Conservation (phyloP, 2,888 invertebrate genomes). For the Aleiodes leptofemur region DNA sequence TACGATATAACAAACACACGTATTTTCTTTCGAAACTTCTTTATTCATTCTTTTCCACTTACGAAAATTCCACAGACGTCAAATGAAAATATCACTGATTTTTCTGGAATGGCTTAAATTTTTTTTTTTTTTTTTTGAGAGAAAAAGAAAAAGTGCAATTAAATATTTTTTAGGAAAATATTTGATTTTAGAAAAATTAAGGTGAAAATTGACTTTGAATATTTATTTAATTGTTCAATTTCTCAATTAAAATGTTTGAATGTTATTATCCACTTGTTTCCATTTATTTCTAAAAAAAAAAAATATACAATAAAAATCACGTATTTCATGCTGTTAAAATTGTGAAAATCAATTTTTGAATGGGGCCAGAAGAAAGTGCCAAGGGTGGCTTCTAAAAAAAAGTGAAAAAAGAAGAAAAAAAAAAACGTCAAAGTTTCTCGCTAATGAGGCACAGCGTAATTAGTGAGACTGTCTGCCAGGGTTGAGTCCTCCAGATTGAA, state of each 20-base stretch:
- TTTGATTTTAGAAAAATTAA: too few species aligned
- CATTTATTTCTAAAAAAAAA: too few species aligned
- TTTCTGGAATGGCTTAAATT: not conserved
- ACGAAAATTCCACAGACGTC: not conserved
- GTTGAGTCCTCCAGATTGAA: constrained; percentile 12
- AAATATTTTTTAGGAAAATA: too few species aligned
- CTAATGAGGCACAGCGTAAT: constrained; percentile 75
- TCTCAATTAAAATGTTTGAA: too few species aligned
- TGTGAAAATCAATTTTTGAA: constrained; percentile 68
- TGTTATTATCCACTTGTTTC: too few species aligned
- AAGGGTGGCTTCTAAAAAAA: constrained; percentile 49
- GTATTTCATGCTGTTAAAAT: constrained; percentile 47
- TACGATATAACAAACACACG: constrained; percentile 11
- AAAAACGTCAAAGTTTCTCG: constrained; percentile 61
- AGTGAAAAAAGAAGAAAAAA: constrained; percentile 39
- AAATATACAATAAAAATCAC: not conserved
- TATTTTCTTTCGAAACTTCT: constrained; percentile 21
- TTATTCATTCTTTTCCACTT: not conserved
- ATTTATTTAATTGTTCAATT: too few species aligned
- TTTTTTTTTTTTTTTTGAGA: constrained; percentile 1
- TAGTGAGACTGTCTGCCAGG: constrained; percentile 72
- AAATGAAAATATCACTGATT: constrained; percentile 2
- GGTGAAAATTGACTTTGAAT: too few species aligned
- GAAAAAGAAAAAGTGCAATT: too few species aligned
- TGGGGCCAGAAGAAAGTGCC: constrained; percentile 65